Conservation (phyloP, 2,797 vertebrate species). For the Diplodus puntazzo region DNA sequence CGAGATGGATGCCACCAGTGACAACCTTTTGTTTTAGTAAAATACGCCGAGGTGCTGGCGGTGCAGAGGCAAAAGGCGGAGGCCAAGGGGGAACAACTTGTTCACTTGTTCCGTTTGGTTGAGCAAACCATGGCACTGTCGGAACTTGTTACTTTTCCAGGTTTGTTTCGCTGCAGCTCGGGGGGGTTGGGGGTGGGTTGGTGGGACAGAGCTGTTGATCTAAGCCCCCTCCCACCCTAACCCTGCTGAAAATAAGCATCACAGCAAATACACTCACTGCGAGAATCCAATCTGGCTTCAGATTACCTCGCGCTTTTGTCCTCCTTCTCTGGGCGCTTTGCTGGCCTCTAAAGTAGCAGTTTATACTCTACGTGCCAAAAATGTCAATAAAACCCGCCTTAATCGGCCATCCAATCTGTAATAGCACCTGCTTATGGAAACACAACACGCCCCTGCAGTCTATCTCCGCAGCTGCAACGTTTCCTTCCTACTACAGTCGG, state of each 20-base stretch:
- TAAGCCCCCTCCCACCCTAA: slow-evolving; percentile 34
- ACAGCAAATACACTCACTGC: slow-evolving; percentile 49
- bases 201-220: slow-evolving; percentile 53
- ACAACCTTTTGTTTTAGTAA: slow-evolving; percentile 79
- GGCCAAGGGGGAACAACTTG: slow-evolving; percentile 76
- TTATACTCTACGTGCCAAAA: slow-evolving; percentile 79
- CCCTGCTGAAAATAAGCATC: slow-evolving; percentile 62
- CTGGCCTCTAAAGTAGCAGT: slow-evolving; percentile 71
- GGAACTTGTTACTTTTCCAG: slow-evolving; percentile 67
- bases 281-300: slow-evolving; percentile 58
- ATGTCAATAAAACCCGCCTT: slow-evolving; percentile 80
- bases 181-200: background rate
- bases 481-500: slow-evolving; percentile 72
- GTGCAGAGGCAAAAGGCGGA: slow-evolving; percentile 64
- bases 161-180: slow-evolving; percentile 50
- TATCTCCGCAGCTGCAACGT: slow-evolving; percentile 65
- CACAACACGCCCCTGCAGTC: slow-evolving; percentile 74
- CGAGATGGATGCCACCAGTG: slow-evolving; percentile 79
- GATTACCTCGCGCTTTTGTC: slow-evolving; percentile 60
- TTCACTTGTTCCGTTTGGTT: slow-evolving; percentile 78
- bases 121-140: slow-evolving; percentile 74
- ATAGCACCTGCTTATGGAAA: slow-evolving; percentile 81
- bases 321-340: slow-evolving; percentile 61
- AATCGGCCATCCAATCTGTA: slow-evolving; percentile 78
- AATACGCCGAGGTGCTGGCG: slow-evolving; percentile 74